Evolutionary conservation across 2,113 vertebrate species (phyloP), one percentile per base, ranked within the genome.

Genomic region (Tringa solitaria): DNA sequence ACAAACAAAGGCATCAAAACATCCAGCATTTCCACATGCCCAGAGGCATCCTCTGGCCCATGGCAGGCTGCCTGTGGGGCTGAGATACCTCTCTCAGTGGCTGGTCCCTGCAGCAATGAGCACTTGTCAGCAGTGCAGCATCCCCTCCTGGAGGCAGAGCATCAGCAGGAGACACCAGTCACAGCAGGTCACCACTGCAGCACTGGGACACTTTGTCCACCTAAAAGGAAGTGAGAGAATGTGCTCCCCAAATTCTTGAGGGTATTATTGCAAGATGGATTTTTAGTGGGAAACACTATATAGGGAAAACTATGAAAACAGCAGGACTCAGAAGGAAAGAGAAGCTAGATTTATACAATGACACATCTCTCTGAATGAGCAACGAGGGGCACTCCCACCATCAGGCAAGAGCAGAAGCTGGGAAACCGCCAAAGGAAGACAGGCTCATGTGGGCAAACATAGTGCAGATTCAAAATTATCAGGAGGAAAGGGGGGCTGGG

Each of bases 381-480:
- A 2, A 18, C 3, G 4, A 53, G 63, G 32, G 70, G 24, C 35
- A 35, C 21, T 82, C 57, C 30, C 0, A 0, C 4, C 3, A 37
- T 21, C 43, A 63, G 60, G 56, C 18, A 33, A 53, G 41, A 54
- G 57, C 43, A 76, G 89, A 78, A 72, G 43, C 72, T 79, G 72
- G 26, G 75, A 32, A 84, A 18, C 28, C 67, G 56, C 90, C 85
- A 61, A 39, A 87, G 27, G 14, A 69, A 84, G 37, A 50, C 32
- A 70, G 30, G 65, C 50, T 84, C 53, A 74, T 6, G 20, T 56
- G 59, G 24, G 50, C 50, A 61, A 89, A 76, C 19, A 18, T 59
- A 69, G 45, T 1, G 10, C 28, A 81, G 60, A 69, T 35, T 63
- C 60, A 46, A 84, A 70, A 89, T 67, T 41, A 81, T 30, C 51